Base-by-base conservation (phyloP, 2,888 invertebrate species). In the Teinopalpus imperialis region DNA sequence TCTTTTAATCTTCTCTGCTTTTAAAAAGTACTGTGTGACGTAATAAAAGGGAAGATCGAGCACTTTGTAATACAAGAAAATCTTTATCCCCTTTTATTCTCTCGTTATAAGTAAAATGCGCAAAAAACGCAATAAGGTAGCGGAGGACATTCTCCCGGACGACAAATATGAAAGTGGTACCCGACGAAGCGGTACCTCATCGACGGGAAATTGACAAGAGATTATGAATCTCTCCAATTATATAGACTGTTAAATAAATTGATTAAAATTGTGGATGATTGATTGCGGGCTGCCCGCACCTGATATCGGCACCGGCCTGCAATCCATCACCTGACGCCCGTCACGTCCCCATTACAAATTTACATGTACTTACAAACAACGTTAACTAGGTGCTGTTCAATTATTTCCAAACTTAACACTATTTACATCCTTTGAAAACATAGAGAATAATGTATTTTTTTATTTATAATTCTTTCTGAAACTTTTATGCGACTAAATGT, bases 251-350 rank as follows among this genome's bases (percentile, higher is more conserved):
- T 56, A 63, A 65, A 67, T 71, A 76, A 79, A 83, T 81, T 81
- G 77, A 82, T 82, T 80, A 75, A 80, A 75, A 77, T 62, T 67
- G 57, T 55, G 53, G 59, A 69, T 83, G 83, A 86, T 85, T 76
- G 80, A 86, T 83, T 65, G 60, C 62, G 50, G 59, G 54, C 48
- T 52, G 60, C 59, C 61, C 57, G 60, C 75, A 76, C 78, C 77
- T 79, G 83, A 72, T 72, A 66, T 64, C 66, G 53, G 46, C 53
- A 43, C 53, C 44, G 30, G 31, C 31, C 10, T 26, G 49, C 52
- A 41, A 61, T 61, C 56, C 51, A 61, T 61, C 61, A 61, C 39
- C 50, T 27, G 48, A 35, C 42, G 26, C 34, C 45, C 29, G 39
- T 40, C 41, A 20, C 20, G 12, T 39, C 32, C 45, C 39, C 26